phyloP scores from a whole-genome alignment of 2,797 vertebrate genomes.

The Mareca penelope region DNA sequence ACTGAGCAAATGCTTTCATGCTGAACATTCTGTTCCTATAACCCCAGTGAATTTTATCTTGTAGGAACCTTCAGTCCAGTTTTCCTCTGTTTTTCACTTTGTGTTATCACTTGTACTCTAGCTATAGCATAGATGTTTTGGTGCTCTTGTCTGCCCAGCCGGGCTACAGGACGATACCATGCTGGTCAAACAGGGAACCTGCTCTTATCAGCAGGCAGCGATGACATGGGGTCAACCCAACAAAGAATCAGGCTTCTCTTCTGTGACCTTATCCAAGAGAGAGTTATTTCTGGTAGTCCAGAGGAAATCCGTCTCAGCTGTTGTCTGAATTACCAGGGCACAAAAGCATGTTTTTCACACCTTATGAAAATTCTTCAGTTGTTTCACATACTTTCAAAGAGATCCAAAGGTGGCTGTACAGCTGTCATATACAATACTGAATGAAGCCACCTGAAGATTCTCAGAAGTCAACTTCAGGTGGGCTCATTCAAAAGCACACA shows the following conservation, averaged over 20 bases:
- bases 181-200: rapidly evolving
- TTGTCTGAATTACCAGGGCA: background rate
- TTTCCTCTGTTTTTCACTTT: background rate
- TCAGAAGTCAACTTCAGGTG: background rate
- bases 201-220: background rate
- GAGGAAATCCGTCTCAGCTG: constrained; percentile 15
- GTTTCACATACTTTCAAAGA: background rate
- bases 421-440: background rate
- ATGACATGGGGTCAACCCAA: background rate
- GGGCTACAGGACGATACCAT: background rate
- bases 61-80: background rate
- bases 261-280: background rate
- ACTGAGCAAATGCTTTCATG: background rate
- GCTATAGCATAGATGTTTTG: background rate
- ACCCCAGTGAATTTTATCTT: background rate
- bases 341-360: background rate
- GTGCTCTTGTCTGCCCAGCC: background rate
- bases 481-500: background rate
- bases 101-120: background rate
- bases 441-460: rapidly evolving
- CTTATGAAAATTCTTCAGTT: background rate
- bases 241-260: background rate
- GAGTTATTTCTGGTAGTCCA: background rate
- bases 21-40: background rate
- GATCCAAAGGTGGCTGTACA: background rate